Evolutionary conservation across 2,113 vertebrate species (phyloP).

Genomic region (Shinisaurus crocodilurus): DNA sequence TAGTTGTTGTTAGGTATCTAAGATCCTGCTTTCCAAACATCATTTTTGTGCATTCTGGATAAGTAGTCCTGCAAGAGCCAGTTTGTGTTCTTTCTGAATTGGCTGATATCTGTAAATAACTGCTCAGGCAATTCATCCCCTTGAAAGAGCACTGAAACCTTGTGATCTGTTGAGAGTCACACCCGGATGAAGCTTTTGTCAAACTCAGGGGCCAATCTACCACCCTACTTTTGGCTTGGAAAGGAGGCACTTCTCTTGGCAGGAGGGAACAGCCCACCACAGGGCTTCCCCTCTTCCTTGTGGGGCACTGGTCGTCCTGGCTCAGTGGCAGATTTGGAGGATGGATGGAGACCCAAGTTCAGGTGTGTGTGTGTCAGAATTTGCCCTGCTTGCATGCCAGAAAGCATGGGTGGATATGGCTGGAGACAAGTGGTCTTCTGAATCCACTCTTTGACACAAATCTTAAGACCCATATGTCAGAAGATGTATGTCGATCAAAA

Average conservation of each 20-base stretch:
- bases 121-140: no score
- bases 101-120: no score
- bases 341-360: neutral
- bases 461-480: neutral
- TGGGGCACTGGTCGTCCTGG: neutral
- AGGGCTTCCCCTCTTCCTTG: neutral
- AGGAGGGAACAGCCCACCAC: neutral
- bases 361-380: no score
- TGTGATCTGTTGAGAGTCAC: no score
- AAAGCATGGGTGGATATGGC: neutral
- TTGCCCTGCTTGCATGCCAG: neutral
- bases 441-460: neutral
- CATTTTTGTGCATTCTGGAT: no score
- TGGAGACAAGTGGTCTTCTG: neutral
- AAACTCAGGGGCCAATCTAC: no score
- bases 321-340: neutral
- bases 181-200: no score
- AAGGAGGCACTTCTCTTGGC: neutral
- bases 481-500: neutral
- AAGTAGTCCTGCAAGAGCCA: neutral
- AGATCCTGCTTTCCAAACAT: no score
- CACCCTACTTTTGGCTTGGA: neutral
- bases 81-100: no score
- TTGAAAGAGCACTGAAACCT: no score
- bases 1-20: neutral